Base-by-base conservation (phyloP, 64 coral and sea anemone genomes). In the Stichodactyla helianthus region DNA sequence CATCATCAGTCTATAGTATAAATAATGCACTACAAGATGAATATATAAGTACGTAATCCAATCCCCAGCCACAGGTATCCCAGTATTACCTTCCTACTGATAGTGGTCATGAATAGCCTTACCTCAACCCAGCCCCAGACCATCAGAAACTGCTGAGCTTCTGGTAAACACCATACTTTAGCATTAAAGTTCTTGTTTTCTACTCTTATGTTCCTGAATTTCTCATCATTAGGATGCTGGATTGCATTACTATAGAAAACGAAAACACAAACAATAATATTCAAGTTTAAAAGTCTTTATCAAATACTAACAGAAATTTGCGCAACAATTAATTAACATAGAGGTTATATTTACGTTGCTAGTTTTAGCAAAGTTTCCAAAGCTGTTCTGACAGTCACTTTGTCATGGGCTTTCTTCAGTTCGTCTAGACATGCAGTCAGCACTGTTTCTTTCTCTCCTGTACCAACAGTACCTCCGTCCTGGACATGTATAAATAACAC, bases 81-180 rank as follows among this genome's bases (percentile, higher is more conserved):
- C 35, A 44, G 35, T 44, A 44, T 44, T 44, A 44, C 35, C 35
- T 44, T 44, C 35, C 35, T 44, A 44, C 35, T 44, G 35, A 44
- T 3, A 44, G 35, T 44, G 35, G 35, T 44, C 1, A 44, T 44
- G 35, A 44, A 44, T 44, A 74, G 6, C 31, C 85, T 71, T 79
- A 96, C 94, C 94, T 90, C 79, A 8, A 79, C 52, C 94, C 94
- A 96, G 6, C 94, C 94, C 91, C 94, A 96, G 26, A 84, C 55
- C 59, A 88, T 18, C 57, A 96, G 85, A 79, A 96, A 96, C 52
- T 93, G 79, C 59, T 96, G 91, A 25, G 94, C 94, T 57, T 92
- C 94, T 52, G 83, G 44, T 12, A 96, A 14, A 20, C 61, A 71
- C 94, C 94, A 96, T 19, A 96, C 93, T 90, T 85, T 96, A n/a